phyloP scores from a whole-genome alignment of 2,113 vertebrate genomes.

The Calyptomena viridis region DNA sequence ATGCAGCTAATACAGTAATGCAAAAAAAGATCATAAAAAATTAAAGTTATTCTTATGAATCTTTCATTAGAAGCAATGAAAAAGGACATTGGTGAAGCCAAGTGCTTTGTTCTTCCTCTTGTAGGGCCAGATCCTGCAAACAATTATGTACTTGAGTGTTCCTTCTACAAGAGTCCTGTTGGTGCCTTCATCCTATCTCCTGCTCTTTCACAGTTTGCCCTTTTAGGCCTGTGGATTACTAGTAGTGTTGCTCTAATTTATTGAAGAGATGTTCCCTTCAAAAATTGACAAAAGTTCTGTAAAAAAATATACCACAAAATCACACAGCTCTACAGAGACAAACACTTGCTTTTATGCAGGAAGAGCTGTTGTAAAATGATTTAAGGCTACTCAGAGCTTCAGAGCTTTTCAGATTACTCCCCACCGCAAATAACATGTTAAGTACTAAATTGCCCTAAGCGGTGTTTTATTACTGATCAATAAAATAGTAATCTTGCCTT shows the following conservation, averaged over 20 bases:
- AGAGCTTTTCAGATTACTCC: conserved; percentile 63
- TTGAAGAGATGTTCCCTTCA: conserved; percentile 77
- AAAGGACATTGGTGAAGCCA: conserved; percentile 73
- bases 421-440: conserved; percentile 57
- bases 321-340: conserved; percentile 71
- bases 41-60: conserved; percentile 84
- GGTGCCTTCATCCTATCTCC: conserved; percentile 10
- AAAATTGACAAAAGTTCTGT: conserved; percentile 75
- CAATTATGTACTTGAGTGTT: conserved; percentile 53
- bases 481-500: conserved; percentile 51
- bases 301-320: conserved; percentile 32
- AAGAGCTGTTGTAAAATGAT: conserved; percentile 68
- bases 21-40: conserved; percentile 81
- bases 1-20: conserved; percentile 73
- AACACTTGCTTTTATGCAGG: conserved; percentile 55
- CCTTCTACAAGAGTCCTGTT: conserved; percentile 40
- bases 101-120: conserved; percentile 77
- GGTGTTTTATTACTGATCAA: conserved; percentile 59
- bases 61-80: conserved; percentile 85
- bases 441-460: conserved; percentile 51
- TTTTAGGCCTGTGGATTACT: not conserved
- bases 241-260: conserved; percentile 63
- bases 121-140: conserved; percentile 59
- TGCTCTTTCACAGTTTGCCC: not conserved
- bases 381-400: conserved; percentile 64